Percentiles rank a stretch among this genome's conserved stretches.
Conservation (phyloP, 2,113 vertebrate genomes). For the Elaphurus davidianus region DNA sequence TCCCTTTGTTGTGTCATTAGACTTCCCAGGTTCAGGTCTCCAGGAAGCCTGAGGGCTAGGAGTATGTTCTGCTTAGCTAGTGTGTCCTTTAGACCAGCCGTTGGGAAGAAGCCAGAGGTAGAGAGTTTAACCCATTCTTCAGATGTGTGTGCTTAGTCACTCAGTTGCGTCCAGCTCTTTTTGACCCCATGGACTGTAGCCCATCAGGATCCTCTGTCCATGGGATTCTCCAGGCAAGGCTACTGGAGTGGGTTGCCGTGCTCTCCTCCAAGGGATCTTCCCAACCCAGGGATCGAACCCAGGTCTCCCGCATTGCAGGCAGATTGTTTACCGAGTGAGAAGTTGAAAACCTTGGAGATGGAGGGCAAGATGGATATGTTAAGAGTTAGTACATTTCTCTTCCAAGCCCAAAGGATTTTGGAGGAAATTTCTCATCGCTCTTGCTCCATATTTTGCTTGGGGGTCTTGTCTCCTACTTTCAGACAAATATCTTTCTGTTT, state of each 20-base stretch:
- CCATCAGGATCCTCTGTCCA: background rate
- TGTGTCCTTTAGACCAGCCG: background rate
- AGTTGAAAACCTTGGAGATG: background rate
- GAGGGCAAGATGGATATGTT: background rate
- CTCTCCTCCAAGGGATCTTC: background rate
- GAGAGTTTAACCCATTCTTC: background rate
- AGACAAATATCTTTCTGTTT: background rate
- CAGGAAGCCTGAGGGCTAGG: background rate
- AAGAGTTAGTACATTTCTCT: background rate
- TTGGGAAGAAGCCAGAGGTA: background rate
- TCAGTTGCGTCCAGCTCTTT: background rate
- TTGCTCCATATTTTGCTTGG: background rate
- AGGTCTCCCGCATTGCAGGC: background rate
- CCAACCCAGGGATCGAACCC: background rate
- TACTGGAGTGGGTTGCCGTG: background rate
- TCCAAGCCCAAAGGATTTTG: background rate
- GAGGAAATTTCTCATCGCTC: background rate
- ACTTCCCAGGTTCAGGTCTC: background rate
- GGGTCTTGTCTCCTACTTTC: background rate
- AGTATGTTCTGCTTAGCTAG: background rate
- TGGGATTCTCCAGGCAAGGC: background rate
- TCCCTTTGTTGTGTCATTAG: background rate
- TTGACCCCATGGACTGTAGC: accelerated
- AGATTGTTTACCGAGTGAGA: background rate
- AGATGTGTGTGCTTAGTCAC: background rate